These are phyloP conservation scores for Muscidifurax raptorellus DNA, from an alignment of 1,140 invertebrate genomes.

Conservation along the genomic window DNA sequence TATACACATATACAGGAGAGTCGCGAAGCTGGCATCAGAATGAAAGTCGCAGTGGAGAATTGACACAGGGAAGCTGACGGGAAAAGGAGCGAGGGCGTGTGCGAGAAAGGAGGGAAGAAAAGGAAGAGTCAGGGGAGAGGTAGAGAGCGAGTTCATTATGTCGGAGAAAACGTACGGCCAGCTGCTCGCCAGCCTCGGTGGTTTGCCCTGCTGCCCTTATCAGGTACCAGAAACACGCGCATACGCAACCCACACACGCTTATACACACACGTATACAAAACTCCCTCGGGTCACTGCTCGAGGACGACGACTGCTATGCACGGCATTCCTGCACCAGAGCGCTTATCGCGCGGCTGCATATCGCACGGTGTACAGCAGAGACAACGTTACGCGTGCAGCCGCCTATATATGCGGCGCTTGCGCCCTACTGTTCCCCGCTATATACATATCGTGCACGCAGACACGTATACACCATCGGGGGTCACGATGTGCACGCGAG, in stretches of 20 bases:
- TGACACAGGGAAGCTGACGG: no score
- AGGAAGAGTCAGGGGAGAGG: no score
- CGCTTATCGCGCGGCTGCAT: no score
- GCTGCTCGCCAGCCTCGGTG: not conserved
- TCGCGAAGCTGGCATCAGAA: no score
- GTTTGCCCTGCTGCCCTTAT: not conserved
- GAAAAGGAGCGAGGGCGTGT: not conserved
- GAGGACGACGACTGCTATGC: no score
- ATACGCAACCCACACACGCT: not conserved
- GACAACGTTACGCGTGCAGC: not conserved
- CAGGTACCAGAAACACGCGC: not conserved
- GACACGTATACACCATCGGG: not conserved
- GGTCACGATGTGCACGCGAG: not conserved
- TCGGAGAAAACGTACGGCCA: not conserved
- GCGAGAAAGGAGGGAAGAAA: no score
- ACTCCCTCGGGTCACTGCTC: no score
- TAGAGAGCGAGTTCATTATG: slow-evolving; percentile 3
- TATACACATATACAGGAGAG: no score
- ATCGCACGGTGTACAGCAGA: no score
- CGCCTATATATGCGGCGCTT: not conserved
- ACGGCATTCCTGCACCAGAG: no score
- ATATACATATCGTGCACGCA: not conserved
- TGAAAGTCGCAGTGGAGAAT: no score
- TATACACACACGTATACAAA: no score
- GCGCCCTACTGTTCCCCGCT: not conserved